Conservation (phyloP, 2,113 vertebrate species). For the Cranoglanis bouderius region DNA sequence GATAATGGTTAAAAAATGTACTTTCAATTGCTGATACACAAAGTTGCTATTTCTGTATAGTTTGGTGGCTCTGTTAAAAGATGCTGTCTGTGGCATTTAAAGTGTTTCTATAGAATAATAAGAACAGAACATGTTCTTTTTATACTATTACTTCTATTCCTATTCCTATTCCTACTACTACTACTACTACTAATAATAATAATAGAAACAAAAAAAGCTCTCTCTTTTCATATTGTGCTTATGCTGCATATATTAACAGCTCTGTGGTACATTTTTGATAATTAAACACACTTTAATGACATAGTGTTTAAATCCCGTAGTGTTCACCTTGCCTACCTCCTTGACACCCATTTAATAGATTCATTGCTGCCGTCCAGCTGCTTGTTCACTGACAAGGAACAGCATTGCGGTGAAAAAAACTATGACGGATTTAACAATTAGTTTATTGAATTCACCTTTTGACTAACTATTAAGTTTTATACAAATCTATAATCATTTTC, state of each 20-base stretch:
- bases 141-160: neutral
- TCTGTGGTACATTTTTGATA: neutral
- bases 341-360: neutral
- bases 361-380: neutral
- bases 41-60: neutral
- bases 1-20: neutral
- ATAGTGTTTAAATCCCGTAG: neutral
- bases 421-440: neutral
- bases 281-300: neutral
- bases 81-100: neutral
- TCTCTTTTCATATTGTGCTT: neutral
- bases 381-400: neutral
- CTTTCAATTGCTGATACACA: neutral
- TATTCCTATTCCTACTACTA: neutral
- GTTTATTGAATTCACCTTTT: neutral
- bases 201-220: neutral
- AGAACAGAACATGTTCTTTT: slow-evolving; percentile 1
- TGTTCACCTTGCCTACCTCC: neutral
- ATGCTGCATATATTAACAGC: neutral
- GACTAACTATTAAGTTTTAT: neutral
- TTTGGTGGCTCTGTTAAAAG: neutral
- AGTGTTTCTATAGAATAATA: neutral
- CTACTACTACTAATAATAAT: neutral
- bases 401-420: neutral
- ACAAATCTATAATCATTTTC: neutral